Percentiles rank a stretch among this genome's conserved stretches.
Evolutionary conservation across 2,113 vertebrate genomes (phyloP).

Genomic region (Gambusia affinis): DNA sequence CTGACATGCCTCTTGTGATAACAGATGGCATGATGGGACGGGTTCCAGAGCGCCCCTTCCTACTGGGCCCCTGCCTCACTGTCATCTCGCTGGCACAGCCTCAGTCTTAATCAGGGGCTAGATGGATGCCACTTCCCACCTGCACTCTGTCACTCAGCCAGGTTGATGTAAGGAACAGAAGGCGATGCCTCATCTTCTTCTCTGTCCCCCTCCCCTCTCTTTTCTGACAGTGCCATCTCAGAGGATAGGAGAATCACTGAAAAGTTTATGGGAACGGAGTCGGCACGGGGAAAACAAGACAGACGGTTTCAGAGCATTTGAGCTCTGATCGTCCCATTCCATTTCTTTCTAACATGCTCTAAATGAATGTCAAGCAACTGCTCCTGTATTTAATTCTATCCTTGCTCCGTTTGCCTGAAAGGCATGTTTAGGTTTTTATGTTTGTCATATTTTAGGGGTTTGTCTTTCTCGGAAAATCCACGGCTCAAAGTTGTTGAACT

Average conservation of each 20-base stretch:
- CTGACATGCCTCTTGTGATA: conserved; percentile 47
- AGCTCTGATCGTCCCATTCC: neutral
- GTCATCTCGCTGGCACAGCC: conserved; percentile 54
- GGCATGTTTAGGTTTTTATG: neutral
- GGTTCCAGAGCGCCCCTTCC: conserved; percentile 39
- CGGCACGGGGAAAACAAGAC: conserved; percentile 4
- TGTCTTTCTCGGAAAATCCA: neutral
- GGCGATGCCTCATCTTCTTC: conserved; percentile 7
- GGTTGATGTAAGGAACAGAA: conserved; percentile 21
- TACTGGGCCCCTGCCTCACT: conserved; percentile 19
- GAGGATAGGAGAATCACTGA: conserved; percentile 8
- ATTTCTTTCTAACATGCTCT: conserved; percentile 8
- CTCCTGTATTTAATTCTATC: neutral
- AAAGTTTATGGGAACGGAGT: conserved; percentile 9
- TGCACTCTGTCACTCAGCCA: conserved; percentile 45
- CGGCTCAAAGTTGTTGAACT: neutral
- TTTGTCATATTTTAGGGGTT: neutral
- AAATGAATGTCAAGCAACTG: conserved; percentile 7
- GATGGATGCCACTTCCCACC: conserved; percentile 45
- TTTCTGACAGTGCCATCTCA: neutral
- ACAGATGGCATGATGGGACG: conserved; percentile 71
- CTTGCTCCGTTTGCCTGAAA: conserved; percentile 6
- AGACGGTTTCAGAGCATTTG: conserved; percentile 16
- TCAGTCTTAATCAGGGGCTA: conserved; percentile 55
- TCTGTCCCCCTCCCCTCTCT: neutral